Evolutionary conservation across 2,113 vertebrate genomes (phyloP).

Genomic region (Eublepharis macularius): DNA sequence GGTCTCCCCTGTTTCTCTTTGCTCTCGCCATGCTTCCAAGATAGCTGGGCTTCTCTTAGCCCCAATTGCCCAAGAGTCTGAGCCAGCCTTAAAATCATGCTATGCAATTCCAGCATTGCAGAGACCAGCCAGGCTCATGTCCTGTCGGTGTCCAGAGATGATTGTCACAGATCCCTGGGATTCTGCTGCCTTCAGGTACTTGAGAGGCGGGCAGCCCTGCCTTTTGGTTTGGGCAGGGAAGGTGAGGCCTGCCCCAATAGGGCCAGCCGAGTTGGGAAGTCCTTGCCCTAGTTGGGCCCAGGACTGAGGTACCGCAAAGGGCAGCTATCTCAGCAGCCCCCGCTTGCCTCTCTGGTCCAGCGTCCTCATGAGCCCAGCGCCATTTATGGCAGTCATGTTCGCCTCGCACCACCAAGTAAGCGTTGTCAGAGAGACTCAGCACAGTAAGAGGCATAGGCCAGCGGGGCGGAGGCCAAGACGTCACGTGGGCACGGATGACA

Average conservation of each 20-base stretch:
- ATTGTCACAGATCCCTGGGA: neutral
- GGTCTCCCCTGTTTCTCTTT: too few relatives aligned
- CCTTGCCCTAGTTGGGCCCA: slow-evolving; percentile 45
- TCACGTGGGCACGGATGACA: neutral
- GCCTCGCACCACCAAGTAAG: slow-evolving; percentile 60
- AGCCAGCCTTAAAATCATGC: too few relatives aligned
- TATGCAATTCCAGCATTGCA: too few relatives aligned
- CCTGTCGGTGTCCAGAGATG: too few relatives aligned
- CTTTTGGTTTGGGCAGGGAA: neutral
- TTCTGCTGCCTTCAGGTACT: neutral
- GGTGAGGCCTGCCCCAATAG: neutral
- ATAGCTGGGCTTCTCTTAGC: too few relatives aligned
- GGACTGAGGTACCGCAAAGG: slow-evolving; percentile 25
- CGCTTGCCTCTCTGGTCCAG: slow-evolving; percentile 38
- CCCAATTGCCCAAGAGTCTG: too few relatives aligned
- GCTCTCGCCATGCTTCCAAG: too few relatives aligned
- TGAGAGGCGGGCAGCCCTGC: neutral
- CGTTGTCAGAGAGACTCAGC: slow-evolving; percentile 49
- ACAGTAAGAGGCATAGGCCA: slow-evolving; percentile 21
- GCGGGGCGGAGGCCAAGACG: neutral
- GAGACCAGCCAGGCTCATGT: too few relatives aligned
- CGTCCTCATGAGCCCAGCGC: slow-evolving; percentile 53
- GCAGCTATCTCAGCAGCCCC: slow-evolving; percentile 49
- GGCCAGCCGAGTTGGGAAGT: slow-evolving; percentile 55
- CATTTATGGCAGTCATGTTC: slow-evolving; percentile 66